Conservation (phyloP, 1,140 invertebrate species). For the Carposina sasakii region DNA sequence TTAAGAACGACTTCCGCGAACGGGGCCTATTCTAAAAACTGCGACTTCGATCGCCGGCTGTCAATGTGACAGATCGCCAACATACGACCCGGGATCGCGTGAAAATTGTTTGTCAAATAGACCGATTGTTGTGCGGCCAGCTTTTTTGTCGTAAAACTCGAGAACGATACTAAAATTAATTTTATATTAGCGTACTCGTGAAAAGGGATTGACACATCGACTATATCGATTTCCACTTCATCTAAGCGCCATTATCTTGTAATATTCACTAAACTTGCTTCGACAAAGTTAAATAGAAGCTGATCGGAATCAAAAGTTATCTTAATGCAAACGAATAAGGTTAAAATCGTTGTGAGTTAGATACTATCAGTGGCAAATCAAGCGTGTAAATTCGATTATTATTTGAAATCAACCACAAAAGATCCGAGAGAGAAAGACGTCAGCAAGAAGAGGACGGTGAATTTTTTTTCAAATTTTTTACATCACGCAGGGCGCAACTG, state of each 20-base stretch:
- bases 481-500: conserved; percentile 42
- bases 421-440: conserved; percentile 25
- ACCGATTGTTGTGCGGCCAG: conserved; percentile 12
- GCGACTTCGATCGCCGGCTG: conserved; percentile 1
- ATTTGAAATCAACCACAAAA: conserved; percentile 23
- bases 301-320: too few relatives aligned
- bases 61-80: conserved; percentile 4
- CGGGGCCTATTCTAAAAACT: too few relatives aligned
- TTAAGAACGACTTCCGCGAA: too few relatives aligned
- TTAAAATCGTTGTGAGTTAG: conserved; percentile 14
- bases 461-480: conserved; percentile 51
- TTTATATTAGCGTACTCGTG: conserved; percentile 60
- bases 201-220: conserved; percentile 66
- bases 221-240: conserved; percentile 68
- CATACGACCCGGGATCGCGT: conserved; percentile 18
- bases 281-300: conserved; percentile 20
- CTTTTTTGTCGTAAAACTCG: conserved; percentile 19
- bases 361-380: too few relatives aligned
- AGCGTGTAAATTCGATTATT: not conserved
- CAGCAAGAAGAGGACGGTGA: conserved; percentile 27
- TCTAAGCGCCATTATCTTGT: conserved; percentile 51
- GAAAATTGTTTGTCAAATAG: conserved; percentile 29
- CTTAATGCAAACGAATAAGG: conserved; percentile 13
- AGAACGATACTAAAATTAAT: conserved; percentile 58
- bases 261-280: conserved; percentile 27